These are phyloP conservation scores for Pasiphila rectangulata DNA, from an alignment of 2,888 invertebrate species.

Conservation along the genomic window DNA sequence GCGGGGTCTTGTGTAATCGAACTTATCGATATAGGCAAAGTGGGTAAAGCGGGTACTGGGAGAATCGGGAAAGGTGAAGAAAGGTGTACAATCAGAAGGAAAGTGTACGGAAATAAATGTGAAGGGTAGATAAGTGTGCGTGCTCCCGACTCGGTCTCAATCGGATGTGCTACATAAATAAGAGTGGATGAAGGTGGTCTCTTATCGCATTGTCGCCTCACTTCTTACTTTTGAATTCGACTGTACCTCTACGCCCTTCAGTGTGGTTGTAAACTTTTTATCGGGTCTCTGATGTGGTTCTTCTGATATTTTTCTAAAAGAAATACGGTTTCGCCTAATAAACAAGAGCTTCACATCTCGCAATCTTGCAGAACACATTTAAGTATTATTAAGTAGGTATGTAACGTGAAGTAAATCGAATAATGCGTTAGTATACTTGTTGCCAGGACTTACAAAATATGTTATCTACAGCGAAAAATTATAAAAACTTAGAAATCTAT, in stretches of 20 bases:
- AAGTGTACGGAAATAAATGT: constrained; percentile 75
- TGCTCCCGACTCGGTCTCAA: constrained; percentile 58
- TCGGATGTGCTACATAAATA: constrained; percentile 79
- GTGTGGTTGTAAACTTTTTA: constrained; percentile 35
- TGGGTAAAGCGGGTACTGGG: constrained; percentile 16
- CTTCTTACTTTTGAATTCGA: constrained; percentile 56
- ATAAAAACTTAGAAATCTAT: no score
- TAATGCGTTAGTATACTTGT: no score
- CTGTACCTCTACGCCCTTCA: constrained; percentile 32
- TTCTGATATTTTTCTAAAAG: constrained; percentile 1
- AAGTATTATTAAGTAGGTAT: no score
- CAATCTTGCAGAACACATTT: no score
- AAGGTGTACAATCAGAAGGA: constrained; percentile 53
- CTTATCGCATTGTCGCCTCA: constrained; percentile 61
- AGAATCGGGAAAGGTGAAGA: constrained; percentile 28
- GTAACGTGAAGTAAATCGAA: no score
- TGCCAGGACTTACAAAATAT: no score
- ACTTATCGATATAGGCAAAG: constrained; percentile 29
- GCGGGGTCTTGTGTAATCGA: constrained; percentile 41
- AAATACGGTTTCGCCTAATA: no score
- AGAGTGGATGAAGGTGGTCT: constrained; percentile 64
- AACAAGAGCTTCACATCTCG: no score
- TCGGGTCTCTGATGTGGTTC: constrained; percentile 28
- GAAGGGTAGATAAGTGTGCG: constrained; percentile 75
- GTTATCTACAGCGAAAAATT: no score